phyloP scores from a whole-genome alignment of 2,888 invertebrate species.

The Lasioglossum malachurum region DNA sequence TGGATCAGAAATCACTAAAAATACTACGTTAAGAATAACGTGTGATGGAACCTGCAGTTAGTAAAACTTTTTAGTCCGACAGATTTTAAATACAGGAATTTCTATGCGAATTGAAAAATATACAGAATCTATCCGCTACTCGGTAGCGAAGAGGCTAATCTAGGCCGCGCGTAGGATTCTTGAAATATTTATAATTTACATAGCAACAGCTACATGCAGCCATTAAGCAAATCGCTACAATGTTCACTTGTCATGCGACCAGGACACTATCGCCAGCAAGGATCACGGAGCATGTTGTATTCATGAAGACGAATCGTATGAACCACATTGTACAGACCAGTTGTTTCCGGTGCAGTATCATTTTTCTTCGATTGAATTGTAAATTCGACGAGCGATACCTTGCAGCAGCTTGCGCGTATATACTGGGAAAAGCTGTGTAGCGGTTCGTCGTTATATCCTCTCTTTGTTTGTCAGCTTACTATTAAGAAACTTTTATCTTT shows the following conservation, averaged over 20 bases:
- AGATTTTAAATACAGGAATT: neutral
- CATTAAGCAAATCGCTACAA: slow-evolving; percentile 8
- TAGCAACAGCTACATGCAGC: neutral
- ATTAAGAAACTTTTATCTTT: neutral
- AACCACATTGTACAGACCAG: neutral
- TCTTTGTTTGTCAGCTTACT: neutral
- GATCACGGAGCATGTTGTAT: slow-evolving; percentile 3
- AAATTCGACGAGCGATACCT: neutral
- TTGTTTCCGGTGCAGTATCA: neutral
- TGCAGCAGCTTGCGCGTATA: neutral
- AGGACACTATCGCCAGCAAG: neutral
- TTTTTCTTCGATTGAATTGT: slow-evolving; percentile 11
- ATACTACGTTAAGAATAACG: neutral
- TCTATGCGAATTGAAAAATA: neutral
- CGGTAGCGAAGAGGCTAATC: neutral
- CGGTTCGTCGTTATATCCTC: neutral
- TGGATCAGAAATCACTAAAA: neutral
- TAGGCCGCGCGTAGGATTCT: neutral
- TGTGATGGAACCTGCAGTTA: neutral
- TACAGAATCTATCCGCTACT: neutral
- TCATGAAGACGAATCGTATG: slow-evolving; percentile 1
- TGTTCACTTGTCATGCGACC: neutral
- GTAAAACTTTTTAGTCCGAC: neutral
- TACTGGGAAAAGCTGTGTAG: neutral
- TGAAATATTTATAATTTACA: neutral